A percentile compares a stretch with the other conserved stretches of the same genome.
Evolutionary conservation across 2,888 invertebrate genomes (phyloP).

Genomic region (Tiliacea aurago): DNA sequence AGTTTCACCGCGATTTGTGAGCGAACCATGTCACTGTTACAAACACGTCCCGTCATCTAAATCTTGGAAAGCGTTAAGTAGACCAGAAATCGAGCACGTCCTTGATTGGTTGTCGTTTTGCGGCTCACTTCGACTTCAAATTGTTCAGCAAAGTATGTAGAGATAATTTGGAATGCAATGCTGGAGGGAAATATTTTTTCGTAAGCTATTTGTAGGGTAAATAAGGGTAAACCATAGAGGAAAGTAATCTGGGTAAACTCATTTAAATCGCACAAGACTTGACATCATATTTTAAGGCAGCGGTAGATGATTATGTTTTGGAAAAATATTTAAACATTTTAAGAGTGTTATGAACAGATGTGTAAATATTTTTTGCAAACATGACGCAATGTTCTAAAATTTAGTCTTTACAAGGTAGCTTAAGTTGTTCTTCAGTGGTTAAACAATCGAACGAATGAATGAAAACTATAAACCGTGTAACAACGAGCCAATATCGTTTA

Average conservation of each 20-base stretch:
- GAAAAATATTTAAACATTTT: constrained; percentile 8
- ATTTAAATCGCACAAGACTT: constrained; percentile 45
- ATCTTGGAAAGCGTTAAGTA: constrained; percentile 53
- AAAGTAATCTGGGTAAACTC: constrained; percentile 37
- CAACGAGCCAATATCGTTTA: constrained; percentile 52
- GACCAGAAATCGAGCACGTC: constrained; percentile 55
- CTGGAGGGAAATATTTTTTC: constrained; percentile 33
- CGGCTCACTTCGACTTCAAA: constrained; percentile 41
- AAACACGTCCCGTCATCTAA: constrained; percentile 54
- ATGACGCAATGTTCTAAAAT: background rate
- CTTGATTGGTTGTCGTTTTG: constrained; percentile 58
- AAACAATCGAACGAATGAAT: constrained; percentile 33
- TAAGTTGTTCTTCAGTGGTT: background rate
- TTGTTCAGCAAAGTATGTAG: constrained; percentile 42
- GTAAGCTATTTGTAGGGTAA: constrained; percentile 38
- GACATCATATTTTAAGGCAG: constrained; percentile 23
- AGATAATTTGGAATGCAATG: constrained; percentile 37
- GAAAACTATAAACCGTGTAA: constrained; percentile 36
- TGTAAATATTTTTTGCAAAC: background rate
- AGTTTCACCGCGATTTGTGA: constrained; percentile 64
- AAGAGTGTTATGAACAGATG: background rate
- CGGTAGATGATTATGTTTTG: background rate
- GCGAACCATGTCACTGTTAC: constrained; percentile 64
- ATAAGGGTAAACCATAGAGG: constrained; percentile 34
- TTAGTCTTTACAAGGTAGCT: background rate